Evolutionary conservation across 53 echinoderm and acorn worm genomes (phyloP).

Genomic region (Apostichopus leukothele): DNA sequence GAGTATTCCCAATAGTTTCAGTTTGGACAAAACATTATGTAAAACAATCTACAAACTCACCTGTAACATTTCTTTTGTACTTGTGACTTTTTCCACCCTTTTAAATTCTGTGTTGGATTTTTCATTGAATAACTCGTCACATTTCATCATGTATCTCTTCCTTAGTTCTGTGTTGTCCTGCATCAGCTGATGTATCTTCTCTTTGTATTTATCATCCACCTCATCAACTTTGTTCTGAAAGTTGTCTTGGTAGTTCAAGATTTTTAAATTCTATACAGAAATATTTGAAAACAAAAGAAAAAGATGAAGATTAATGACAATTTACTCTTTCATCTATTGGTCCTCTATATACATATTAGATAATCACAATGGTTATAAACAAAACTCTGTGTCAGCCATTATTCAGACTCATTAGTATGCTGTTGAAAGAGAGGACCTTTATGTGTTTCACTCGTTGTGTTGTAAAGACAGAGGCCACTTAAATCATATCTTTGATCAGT

Average conservation of each 20-base stretch:
- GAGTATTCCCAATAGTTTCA: too few species aligned
- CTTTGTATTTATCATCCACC: conserved; percentile 95
- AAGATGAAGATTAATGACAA: not conserved
- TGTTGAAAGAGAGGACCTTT: too few species aligned
- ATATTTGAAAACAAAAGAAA: not conserved
- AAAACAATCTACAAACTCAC: conserved; percentile 39
- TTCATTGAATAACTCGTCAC: conserved; percentile 93
- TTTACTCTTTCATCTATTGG: too few species aligned
- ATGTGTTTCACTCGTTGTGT: too few species aligned
- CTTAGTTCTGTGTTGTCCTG: conserved; percentile 89
- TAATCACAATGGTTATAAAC: too few species aligned
- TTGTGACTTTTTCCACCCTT: conserved; percentile 85
- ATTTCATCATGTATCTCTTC: conserved; percentile 90
- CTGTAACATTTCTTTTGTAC: conserved; percentile 90
- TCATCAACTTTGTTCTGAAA: conserved; percentile 86
- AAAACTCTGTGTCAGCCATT: too few species aligned
- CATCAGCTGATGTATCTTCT: conserved; percentile 89
- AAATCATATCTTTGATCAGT: too few species aligned
- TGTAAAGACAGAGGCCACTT: too few species aligned
- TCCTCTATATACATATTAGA: too few species aligned
- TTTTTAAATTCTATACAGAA: conserved; percentile 69
- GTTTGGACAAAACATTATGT: too few species aligned
- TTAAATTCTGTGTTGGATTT: conserved; percentile 86
- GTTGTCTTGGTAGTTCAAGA: conserved; percentile 73
- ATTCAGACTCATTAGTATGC: too few species aligned